phyloP scores from a whole-genome alignment of 2,113 vertebrate genomes.

The Odocoileus virginianus region DNA sequence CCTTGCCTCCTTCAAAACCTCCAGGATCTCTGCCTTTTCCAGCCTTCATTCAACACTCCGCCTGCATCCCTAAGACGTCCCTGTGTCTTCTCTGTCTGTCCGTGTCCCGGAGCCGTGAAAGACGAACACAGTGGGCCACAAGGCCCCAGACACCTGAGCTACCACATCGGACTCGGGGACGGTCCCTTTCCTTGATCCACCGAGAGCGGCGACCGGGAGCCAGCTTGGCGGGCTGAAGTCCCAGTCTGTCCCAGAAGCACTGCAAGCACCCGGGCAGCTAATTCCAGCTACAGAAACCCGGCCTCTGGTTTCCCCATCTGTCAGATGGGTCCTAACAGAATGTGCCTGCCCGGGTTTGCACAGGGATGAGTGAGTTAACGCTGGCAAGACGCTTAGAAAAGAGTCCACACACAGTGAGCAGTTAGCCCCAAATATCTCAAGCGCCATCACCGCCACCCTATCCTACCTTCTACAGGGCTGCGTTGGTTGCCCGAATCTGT shows the following conservation, averaged over 20 bases:
- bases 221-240: neutral
- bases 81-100: neutral
- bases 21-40: neutral
- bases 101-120: accelerated
- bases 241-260: neutral
- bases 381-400: accelerated
- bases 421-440: accelerated
- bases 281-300: accelerated
- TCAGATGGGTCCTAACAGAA: neutral
- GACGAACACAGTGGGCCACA: accelerated
- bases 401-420: accelerated
- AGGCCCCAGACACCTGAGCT: accelerated
- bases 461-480: neutral
- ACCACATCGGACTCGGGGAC: accelerated
- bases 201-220: neutral
- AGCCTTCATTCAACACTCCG: neutral
- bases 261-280: accelerated
- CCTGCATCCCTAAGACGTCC: neutral
- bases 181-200: neutral
- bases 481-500: neutral
- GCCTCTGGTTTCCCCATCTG: neutral
- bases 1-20: neutral
- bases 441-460: accelerated
- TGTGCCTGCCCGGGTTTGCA: no score
- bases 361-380: no score